Evolutionary conservation across 37 sponge, comb jelly and placozoan species (phyloP).

Genomic region (Geodia barretti): DNA sequence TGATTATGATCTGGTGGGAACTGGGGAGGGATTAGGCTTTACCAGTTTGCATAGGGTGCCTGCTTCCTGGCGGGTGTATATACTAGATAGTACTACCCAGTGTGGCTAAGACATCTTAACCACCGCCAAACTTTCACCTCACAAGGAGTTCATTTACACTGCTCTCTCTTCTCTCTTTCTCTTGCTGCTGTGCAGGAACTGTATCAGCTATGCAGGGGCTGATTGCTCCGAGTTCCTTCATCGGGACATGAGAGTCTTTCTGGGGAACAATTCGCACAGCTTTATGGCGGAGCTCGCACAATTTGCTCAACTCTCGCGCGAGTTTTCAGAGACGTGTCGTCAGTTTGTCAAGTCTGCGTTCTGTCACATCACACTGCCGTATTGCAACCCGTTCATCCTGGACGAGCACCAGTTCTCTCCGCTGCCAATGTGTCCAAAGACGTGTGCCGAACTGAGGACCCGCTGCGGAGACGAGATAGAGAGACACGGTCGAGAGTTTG

Average conservation of each 20-base stretch:
- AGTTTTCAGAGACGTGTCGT: not conserved
- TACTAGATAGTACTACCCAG: no score
- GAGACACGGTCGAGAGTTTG: not conserved
- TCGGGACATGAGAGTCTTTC: not conserved
- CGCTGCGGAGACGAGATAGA: not conserved
- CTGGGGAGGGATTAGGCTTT: no score
- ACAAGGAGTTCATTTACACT: no score
- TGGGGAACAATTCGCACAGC: not conserved
- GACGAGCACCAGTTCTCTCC: not conserved
- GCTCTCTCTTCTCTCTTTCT: constrained; percentile 2
- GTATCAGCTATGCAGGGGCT: not conserved
- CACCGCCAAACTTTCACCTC: no score
- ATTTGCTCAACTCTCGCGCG: not conserved
- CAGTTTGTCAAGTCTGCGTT: not conserved
- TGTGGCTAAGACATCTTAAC: no score
- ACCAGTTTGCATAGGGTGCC: no score
- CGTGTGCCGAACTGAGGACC: not conserved
- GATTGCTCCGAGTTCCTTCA: not conserved
- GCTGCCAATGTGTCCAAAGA: not conserved
- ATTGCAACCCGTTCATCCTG: not conserved
- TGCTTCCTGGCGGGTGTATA: no score
- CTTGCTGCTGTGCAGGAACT: not conserved
- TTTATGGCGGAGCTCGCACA: not conserved
- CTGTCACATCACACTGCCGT: not conserved
- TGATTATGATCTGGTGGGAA: no score